Base-by-base conservation (phyloP, 2,888 invertebrate genomes). In the Caenorhabditis japonica region DNA sequence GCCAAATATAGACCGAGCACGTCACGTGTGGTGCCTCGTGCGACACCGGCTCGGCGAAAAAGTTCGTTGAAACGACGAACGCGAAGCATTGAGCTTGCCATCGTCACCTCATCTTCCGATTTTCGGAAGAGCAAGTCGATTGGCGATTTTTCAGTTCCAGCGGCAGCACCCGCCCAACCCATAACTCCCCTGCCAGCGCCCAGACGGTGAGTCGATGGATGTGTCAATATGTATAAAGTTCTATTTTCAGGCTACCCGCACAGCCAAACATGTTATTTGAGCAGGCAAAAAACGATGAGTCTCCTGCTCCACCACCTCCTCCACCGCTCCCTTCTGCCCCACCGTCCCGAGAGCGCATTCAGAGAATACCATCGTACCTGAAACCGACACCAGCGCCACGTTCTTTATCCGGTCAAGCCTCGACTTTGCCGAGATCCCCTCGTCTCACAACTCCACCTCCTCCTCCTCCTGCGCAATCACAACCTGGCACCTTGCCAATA, bases 11-110 rank as follows among this genome's bases (percentile, higher is more conserved):
- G 59, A 36, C 53, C 27, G 19, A 36, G 36, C 21, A 41, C 60
- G 8, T 46, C 60, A 8, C 41, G 53, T 23, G 44, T 73, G 17
- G n/a, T 56, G 33, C 73, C 56, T 21, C 53, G 51, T 30, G 68
- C 61, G 13, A 51, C 46, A 12, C 51, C 56, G n/a, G n/a, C n/a
- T 44, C 55, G 68, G 21, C 51, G 53, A 36, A 52, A 53, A 61
- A 68, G 68, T 73, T 73, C 73, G 61, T 68, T 73, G 73, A 73
- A 68, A 68, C 66, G 73, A 62, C 73, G 73, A 68, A 73, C 73
- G 58, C 60, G 53, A 25, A 68, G 39, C 39, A 59, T 61, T 10
- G 73, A 73, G 47, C 46, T 73, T 23, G 46, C 53, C 52, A 56
- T 49, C 70, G 36, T 58, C 39, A 39, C 43, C 55, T 49, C 59